These are phyloP conservation scores for Pan troglodytes DNA, from an alignment of 2,113 vertebrate species.

Conservation along the genomic window NHGRI_mPanTro3-v2.1_pri NC_072407.2:77370001-77370500, in stretches of 20 bases:
- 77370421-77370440: constrained; percentile 69
- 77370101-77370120: not conserved
- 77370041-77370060: not conserved
- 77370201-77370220: not conserved
- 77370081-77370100: not conserved
- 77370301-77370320: constrained; percentile 75
- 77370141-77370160: not conserved
- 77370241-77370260: not conserved
- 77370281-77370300: constrained; percentile 50
- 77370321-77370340: constrained; percentile 51
- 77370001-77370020: not conserved
- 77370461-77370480: not conserved
- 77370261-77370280: constrained; percentile 11
- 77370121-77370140: not conserved
- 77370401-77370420: constrained; percentile 16
- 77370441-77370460: constrained; percentile 57
- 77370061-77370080: not conserved
- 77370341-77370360: constrained; percentile 63
- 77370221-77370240: constrained; percentile 30
- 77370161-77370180: not conserved
- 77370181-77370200: not conserved
- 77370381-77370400: constrained; percentile 38
- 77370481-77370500: constrained; percentile 1
- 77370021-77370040: not conserved
- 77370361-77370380: constrained; percentile 73